Evolutionary conservation across 2,888 invertebrate genomes (phyloP), one percentile per base, ranked within the genome.

Genomic region (Sussaba pulchella): DNA sequence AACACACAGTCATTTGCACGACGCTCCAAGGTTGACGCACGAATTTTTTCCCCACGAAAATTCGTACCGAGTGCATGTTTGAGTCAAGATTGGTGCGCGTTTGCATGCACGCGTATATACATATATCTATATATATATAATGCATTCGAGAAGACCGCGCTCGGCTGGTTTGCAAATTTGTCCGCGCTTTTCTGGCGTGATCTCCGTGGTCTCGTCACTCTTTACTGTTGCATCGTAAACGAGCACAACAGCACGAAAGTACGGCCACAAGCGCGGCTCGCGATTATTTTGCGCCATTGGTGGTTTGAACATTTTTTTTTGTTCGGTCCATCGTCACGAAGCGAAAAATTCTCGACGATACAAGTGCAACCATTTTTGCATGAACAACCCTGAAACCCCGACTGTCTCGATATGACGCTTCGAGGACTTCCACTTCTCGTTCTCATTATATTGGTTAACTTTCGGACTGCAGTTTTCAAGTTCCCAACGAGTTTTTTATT

Each of bases 121-220:
- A n/a, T 54, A 14, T 31, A 31, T 8, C 5, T n/a, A 31, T 31
- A 6, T 31, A 6, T 31, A 6, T 31, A 6, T 5, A 6, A 6
- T 6, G 31, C 31, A 31, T 31, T 2, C 54, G 31, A 31, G 26
- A 14, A 5, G 26, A 8, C 0, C 4, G n/a, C 26, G 26, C 14
- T n/a, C 24, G 8, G 54, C 54, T 24, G 6, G 14, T 12, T 24
- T 31, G 26, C 26, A 0, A 31, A 57, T 57, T 57, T 31, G 14
- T 26, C n/a, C 54, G 54, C n/a, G 31, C 57, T 57, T n/a, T n/a
- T 31, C 31, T 31, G 57, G 31, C 57, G 57, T 57, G 57, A 26
- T 31, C 6, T 57, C 57, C 57, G 31, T 31, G 57, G n/a, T 31
- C 31, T 31, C 57, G 31, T 8, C 31, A 24, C 24, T 45, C 45